Base-by-base conservation (phyloP, 2,113 vertebrate species). In the Brachyhypopomus occidentalis region DNA sequence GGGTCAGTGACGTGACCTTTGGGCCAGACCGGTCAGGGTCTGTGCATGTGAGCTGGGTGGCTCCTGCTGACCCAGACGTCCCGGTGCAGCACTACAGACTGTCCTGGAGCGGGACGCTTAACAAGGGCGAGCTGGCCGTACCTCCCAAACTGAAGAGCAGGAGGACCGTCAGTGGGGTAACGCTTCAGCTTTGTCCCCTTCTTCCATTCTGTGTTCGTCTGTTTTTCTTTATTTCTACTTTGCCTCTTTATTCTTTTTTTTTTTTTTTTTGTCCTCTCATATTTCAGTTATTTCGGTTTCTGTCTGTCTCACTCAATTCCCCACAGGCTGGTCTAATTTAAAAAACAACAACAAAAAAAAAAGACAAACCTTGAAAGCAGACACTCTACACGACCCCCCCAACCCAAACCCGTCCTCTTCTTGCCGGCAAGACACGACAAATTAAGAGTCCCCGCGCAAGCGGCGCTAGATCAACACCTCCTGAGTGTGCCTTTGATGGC, bases 21-120 rank as follows among this genome's bases (percentile, higher is more conserved):
- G 92, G 89, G 77, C 82, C 88, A 0, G 94, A 96, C 20, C 88
- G 93, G 0, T 90, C 76, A 0, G 90, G 95, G 77, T 90, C 89
- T 0, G 93, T 92, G 36, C 79, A 85, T 34, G 88, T 98, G 1
- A 81, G 77, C 7, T 98, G 97, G 96, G 92, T 91, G 62, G 70
- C 92, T 30, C 91, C 93, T 0, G 89, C 90, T 30, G 95, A 98
- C 25, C 93, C 92, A 0, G 96, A 97, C 62, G 91, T 97, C 38
- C 96, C 96, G 0, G 88, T 97, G 6, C 95, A 97, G 66, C 95
- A 97, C 91, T 97, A 96, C 90, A 97, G 94, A 86, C 93, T 97
- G 6, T 95, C 95, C 78, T 98, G 97, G 96, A 96, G 94, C 89
- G 95, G 95, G 95, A 92, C 91, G 0, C 91, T 86, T 9, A 83